phyloP scores from a whole-genome alignment of 2,888 invertebrate species.

The Orthosia cruda region DNA sequence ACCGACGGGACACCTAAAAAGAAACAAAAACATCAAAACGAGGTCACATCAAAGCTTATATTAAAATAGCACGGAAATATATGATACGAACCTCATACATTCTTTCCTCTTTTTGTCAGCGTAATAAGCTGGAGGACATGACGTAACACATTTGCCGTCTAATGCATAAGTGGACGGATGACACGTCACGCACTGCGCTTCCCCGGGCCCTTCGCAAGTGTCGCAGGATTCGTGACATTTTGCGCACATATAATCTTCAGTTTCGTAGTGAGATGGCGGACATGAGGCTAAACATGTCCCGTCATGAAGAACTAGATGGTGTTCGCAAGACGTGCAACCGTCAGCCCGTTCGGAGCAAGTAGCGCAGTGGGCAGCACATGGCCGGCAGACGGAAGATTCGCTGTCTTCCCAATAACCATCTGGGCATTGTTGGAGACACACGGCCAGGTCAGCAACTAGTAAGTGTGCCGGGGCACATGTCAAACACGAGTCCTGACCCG shows the following conservation, averaged over 20 bases:
- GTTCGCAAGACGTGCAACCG: conserved; percentile 97
- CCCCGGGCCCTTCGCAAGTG: conserved; percentile 95
- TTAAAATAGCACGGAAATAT: conserved; percentile 18
- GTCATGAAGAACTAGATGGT: conserved; percentile 96
- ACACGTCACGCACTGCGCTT: conserved; percentile 96
- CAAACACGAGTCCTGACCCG: conserved; percentile 96
- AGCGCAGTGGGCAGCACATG: conserved; percentile 97
- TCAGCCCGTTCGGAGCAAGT: conserved; percentile 96
- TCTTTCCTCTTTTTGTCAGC: conserved; percentile 95
- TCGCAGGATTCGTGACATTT: conserved; percentile 96
- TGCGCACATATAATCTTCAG: conserved; percentile 96
- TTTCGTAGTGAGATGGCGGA: conserved; percentile 96
- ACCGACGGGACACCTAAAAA: conserved; percentile 93
- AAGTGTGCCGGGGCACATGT: conserved; percentile 96
- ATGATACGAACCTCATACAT: conserved; percentile 92
- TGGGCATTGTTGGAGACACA: conserved; percentile 97
- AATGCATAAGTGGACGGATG: conserved; percentile 94
- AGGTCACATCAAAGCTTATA: conserved; percentile 23
- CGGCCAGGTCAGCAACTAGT: conserved; percentile 96
- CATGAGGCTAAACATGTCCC: conserved; percentile 96
- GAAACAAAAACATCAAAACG: conserved; percentile 46
- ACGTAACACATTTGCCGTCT: conserved; percentile 94
- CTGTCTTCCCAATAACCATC: conserved; percentile 97
- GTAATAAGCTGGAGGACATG: conserved; percentile 95
- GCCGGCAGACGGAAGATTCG: conserved; percentile 95